Percentiles rank a stretch among this genome's conserved stretches.
phyloP scores from a whole-genome alignment of 1,140 invertebrate species.

The Nephila pilipes region DNA sequence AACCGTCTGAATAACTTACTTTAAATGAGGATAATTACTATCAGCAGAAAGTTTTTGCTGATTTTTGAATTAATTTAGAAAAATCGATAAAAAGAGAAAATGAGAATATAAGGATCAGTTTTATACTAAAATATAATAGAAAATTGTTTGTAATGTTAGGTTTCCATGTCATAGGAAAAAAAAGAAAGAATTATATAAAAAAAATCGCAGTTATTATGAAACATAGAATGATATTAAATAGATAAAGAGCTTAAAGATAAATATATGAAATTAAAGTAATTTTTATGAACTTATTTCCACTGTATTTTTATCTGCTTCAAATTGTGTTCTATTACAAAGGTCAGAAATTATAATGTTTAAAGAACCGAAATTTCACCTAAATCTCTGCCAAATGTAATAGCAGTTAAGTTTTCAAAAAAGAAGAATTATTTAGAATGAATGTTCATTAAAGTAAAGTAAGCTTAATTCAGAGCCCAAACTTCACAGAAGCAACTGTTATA shows the following conservation, averaged over 20 bases:
- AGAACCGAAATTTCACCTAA: no score
- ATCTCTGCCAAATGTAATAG: no score
- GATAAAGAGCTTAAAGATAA: background rate
- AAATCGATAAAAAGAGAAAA: background rate
- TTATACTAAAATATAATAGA: background rate
- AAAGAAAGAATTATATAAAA: background rate
- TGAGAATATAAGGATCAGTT: background rate
- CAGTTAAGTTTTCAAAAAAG: no score
- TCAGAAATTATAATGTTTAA: no score
- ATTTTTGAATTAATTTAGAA: constrained; percentile 7
- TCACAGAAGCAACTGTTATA: no score
- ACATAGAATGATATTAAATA: background rate
- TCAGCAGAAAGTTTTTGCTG: background rate
- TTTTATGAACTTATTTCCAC: background rate
- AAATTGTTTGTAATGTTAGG: background rate
- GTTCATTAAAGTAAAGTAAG: no score
- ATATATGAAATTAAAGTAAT: background rate
- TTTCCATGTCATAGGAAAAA: background rate
- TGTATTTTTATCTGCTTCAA: background rate
- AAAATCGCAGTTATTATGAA: constrained; percentile 11
- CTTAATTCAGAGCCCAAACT: no score
- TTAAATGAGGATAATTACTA: no score
- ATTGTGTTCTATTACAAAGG: background rate
- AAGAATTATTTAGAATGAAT: no score
- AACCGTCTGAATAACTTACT: no score